phyloP scores from a whole-genome alignment of 2,888 invertebrate species.

The Sipunculus nudus region DNA sequence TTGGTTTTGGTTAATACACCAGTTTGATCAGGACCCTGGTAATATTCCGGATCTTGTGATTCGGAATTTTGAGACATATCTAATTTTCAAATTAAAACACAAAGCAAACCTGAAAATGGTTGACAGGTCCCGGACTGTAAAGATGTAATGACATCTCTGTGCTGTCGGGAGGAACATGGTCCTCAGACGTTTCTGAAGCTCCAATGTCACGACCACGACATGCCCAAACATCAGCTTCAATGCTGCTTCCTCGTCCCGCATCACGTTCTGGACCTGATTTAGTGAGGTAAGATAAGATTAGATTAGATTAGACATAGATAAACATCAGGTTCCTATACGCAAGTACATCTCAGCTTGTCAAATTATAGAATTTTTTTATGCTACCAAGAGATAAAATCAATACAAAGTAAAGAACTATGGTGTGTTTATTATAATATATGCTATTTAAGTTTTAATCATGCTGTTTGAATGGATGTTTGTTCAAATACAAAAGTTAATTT shows the following conservation, averaged over 20 bases:
- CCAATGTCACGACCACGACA: constrained; percentile 59
- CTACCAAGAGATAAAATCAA: too few relatives aligned
- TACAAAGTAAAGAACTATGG: too few relatives aligned
- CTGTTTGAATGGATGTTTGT: too few relatives aligned
- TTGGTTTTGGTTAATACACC: too few relatives aligned
- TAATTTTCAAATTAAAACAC: not conserved
- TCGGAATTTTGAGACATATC: too few relatives aligned
- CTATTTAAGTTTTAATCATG: too few relatives aligned
- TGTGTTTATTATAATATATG: too few relatives aligned
- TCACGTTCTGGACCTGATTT: constrained; percentile 39
- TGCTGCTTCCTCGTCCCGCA: constrained; percentile 50
- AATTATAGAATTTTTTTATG: too few relatives aligned
- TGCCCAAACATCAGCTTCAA: constrained; percentile 48
- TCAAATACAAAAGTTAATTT: too few relatives aligned
- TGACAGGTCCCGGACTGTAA: constrained; percentile 59
- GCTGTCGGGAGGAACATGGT: constrained; percentile 63
- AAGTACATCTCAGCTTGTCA: too few relatives aligned
- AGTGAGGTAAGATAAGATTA: not conserved
- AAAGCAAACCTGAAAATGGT: constrained; percentile 59
- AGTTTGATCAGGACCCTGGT: too few relatives aligned
- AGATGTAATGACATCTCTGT: constrained; percentile 63
- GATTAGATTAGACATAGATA: not conserved
- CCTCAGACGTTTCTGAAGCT: constrained; percentile 60
- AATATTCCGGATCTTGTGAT: too few relatives aligned
- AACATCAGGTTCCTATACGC: not conserved